Percentiles rank a stretch among this genome's conserved stretches.
Evolutionary conservation across 2,888 invertebrate genomes (phyloP).

Genomic region (Bembecia ichneumoniformis): DNA sequence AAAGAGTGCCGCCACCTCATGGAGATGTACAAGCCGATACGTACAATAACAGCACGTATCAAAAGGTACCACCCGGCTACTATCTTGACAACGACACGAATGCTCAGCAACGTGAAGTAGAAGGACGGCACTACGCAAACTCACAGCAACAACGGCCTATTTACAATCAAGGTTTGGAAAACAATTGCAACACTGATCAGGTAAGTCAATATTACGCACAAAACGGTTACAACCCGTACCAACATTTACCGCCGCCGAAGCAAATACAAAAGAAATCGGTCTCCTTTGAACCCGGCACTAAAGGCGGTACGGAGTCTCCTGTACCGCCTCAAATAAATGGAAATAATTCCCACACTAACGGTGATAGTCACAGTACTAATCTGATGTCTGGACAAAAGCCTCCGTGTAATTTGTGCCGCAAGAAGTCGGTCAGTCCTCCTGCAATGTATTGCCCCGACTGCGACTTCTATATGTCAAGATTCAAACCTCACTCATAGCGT

Average conservation of each 20-base stretch:
- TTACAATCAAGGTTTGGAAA: constrained; percentile 47
- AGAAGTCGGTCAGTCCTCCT: constrained; percentile 83
- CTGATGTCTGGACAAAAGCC: constrained; percentile 63
- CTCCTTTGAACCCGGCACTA: constrained; percentile 81
- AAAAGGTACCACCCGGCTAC: constrained; percentile 51
- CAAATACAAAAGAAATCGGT: constrained; percentile 78
- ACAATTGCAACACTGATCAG: constrained; percentile 28
- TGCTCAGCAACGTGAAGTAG: constrained; percentile 30
- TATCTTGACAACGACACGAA: constrained; percentile 37
- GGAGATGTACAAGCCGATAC: constrained; percentile 48
- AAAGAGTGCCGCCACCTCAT: constrained; percentile 74
- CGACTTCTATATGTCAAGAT: constrained; percentile 92
- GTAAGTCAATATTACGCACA: constrained; percentile 39
- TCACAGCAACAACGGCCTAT: constrained; percentile 46
- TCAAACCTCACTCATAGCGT: constrained; percentile 76
- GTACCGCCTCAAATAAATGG: constrained; percentile 51
- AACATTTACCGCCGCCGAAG: constrained; percentile 74
- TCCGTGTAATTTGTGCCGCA: constrained; percentile 89
- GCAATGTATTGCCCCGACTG: constrained; percentile 91
- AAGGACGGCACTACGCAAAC: constrained; percentile 45
- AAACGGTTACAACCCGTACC: constrained; percentile 72
- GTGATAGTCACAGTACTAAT: constrained; percentile 29
- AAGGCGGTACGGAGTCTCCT: constrained; percentile 74
- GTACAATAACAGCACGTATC: constrained; percentile 47
- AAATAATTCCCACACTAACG: constrained; percentile 33